A percentile compares a stretch with the other conserved stretches of the same genome.
Evolutionary conservation across 2,113 vertebrate genomes (phyloP).

Genomic region (Anguilla rostrata): DNA sequence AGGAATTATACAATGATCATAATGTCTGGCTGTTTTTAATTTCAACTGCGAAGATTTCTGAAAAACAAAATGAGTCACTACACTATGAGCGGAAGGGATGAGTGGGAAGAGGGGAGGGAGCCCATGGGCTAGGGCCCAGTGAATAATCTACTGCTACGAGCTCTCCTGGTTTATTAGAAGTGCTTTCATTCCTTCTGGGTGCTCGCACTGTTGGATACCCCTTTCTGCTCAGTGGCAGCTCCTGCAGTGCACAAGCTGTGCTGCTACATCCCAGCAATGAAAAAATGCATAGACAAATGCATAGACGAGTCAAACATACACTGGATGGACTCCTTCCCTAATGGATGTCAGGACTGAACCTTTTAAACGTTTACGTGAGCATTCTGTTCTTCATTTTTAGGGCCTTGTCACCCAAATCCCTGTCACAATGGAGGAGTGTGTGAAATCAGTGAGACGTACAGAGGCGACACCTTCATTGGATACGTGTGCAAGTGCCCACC

Average conservation of each 20-base stretch:
- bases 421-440: slow-evolving; percentile 84
- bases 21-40: background rate
- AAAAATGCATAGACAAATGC: too few species aligned
- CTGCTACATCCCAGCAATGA: too few species aligned
- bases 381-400: slow-evolving; percentile 53
- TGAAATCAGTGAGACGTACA: slow-evolving; percentile 76
- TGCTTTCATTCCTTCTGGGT: background rate
- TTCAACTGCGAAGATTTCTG: background rate
- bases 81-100: too few species aligned
- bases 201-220: background rate
- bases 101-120: too few species aligned
- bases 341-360: background rate
- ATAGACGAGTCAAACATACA: background rate
- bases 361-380: background rate
- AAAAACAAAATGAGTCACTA: too few species aligned
- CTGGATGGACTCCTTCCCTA: background rate
- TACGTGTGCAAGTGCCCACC: slow-evolving; percentile 79
- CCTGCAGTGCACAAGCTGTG: too few species aligned
- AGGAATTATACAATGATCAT: background rate
- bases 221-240: too few species aligned
- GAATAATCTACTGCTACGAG: background rate
- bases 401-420: slow-evolving; percentile 79
- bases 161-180: background rate
- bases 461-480: slow-evolving; percentile 81
- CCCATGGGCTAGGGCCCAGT: background rate